Conservation (phyloP, 2,888 invertebrate genomes). For the Boloria euphrosyne region DNA sequence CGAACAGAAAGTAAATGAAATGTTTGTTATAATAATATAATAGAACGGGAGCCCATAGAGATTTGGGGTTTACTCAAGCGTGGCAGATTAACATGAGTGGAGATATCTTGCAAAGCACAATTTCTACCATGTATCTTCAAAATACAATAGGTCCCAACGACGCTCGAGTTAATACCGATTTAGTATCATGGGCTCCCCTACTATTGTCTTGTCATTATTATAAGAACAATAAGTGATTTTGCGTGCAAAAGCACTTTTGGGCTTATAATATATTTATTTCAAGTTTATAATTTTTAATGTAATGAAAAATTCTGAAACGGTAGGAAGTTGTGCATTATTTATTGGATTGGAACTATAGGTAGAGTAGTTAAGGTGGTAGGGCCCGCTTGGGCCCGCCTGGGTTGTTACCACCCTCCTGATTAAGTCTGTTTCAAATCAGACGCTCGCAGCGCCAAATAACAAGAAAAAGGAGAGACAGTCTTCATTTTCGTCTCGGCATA, state of each 20-base stretch:
- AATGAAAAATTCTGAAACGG: neutral
- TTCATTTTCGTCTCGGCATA: neutral
- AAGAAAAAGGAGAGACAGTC: neutral
- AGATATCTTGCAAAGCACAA: too few species aligned
- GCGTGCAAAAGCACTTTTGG: neutral
- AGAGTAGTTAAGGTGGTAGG: neutral
- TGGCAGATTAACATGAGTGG: too few species aligned
- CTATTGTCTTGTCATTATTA: slow-evolving; percentile 1
- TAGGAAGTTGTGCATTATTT: too few species aligned
- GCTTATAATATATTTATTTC: neutral
- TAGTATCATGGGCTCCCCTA: too few species aligned
- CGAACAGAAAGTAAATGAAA: slow-evolving; percentile 15
- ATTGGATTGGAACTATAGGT: too few species aligned
- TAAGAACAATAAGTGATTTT: slow-evolving; percentile 4
- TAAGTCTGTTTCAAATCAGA: neutral
- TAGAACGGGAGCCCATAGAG: too few species aligned
- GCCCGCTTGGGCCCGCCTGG: neutral
- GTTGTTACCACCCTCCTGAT: neutral
- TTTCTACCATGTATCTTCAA: too few species aligned
- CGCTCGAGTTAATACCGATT: too few species aligned
- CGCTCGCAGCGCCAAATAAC: neutral
- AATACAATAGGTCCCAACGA: too few species aligned
- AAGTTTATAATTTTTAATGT: neutral
- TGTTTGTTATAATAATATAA: neutral
- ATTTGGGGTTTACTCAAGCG: too few species aligned